Percentiles rank a stretch among this genome's conserved stretches.
Evolutionary conservation across 2,888 invertebrate genomes (phyloP).

Genomic region (Heliconius cydno): DNA sequence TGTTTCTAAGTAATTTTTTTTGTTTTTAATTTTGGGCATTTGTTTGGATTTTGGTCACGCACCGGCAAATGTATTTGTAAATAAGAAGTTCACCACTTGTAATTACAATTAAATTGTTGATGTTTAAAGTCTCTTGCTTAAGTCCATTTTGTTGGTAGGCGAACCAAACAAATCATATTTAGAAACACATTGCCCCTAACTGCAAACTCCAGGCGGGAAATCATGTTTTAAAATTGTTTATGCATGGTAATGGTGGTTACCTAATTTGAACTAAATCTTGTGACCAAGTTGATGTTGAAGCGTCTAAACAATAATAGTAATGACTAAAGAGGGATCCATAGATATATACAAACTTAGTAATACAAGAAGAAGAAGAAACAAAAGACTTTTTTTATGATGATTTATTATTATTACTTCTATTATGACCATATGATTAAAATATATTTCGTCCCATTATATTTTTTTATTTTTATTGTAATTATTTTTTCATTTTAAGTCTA

Average conservation of each 20-base stretch:
- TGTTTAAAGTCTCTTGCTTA: conserved; percentile 17
- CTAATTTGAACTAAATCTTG: conserved; percentile 12
- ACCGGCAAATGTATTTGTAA: conserved; percentile 23
- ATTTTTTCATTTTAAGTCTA: not conserved
- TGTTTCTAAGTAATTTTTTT: not conserved
- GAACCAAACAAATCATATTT: conserved; percentile 13
- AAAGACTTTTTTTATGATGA: not conserved
- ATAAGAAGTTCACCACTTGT: conserved; percentile 1
- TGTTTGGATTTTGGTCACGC: conserved; percentile 40
- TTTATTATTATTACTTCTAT: not conserved
- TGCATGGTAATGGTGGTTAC: not conserved
- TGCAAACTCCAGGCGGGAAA: not conserved
- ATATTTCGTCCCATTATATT: not conserved
- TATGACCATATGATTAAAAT: not conserved
- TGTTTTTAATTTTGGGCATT: not conserved
- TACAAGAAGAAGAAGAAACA: not conserved
- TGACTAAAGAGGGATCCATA: not conserved
- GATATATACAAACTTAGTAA: not conserved
- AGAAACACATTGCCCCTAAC: not conserved
- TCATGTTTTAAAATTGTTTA: conserved; percentile 6
- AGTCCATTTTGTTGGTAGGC: conserved; percentile 6
- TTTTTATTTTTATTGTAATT: not conserved
- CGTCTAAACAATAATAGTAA: not conserved
- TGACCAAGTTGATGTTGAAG: not conserved
- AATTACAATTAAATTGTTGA: conserved; percentile 18